Conservation (phyloP, 2,888 invertebrate genomes). For the Mycogona germanica region DNA sequence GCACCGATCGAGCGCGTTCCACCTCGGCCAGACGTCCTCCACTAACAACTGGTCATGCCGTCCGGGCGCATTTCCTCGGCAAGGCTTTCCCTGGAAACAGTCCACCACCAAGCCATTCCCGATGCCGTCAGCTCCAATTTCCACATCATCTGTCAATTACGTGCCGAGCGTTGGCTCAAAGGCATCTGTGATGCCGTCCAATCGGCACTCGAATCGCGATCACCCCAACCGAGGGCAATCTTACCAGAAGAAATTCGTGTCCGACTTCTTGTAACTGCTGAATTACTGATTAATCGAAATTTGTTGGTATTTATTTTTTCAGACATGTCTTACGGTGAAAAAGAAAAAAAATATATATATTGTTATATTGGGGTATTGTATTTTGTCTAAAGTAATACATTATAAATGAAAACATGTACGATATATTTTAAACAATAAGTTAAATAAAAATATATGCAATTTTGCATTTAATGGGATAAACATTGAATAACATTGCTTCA, state of each 20-base stretch:
- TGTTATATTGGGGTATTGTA: background rate
- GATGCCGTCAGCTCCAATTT: background rate
- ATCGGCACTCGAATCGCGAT: background rate
- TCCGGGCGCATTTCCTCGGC: conserved; percentile 2
- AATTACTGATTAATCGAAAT: background rate
- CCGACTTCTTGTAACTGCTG: conserved; percentile 10
- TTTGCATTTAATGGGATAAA: no score
- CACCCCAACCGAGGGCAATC: background rate
- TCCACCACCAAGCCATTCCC: conserved; percentile 2
- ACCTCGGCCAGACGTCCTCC: background rate
- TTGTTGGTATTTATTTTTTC: background rate
- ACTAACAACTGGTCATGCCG: conserved; percentile 11
- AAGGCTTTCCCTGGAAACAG: conserved; percentile 15
- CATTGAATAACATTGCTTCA: no score
- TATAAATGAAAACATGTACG: no score
- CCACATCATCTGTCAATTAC: background rate
- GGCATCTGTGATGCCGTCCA: no score
- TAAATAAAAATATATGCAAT: no score
- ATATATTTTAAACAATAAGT: no score
- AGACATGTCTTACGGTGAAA: background rate
- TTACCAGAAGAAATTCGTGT: conserved; percentile 15
- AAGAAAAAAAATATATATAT: conserved; percentile 2
- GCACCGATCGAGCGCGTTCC: background rate
- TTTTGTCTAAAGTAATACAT: background rate
- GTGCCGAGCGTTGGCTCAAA: no score